These are phyloP conservation scores for Chesias legatella DNA, from an alignment of 2,888 invertebrate genomes.

Conservation along the genomic window DNA sequence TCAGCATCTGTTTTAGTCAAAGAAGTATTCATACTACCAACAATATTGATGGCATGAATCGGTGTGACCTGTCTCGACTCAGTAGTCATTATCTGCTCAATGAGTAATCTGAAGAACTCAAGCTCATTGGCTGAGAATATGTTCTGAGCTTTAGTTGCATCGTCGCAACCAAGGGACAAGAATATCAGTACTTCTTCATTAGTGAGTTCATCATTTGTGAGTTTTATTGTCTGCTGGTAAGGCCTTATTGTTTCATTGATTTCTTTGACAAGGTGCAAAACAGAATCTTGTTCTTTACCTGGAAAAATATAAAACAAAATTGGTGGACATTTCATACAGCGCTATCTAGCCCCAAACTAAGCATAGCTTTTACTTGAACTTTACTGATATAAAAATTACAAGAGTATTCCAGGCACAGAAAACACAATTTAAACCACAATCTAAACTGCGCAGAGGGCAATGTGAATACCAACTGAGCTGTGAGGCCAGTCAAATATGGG, in stretches of 20 bases:
- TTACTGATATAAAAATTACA: too few species aligned
- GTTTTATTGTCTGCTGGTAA: slow-evolving; percentile 59
- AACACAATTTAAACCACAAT: too few species aligned
- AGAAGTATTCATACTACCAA: slow-evolving; percentile 53
- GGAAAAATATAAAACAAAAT: slow-evolving; percentile 29
- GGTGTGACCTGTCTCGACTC: slow-evolving; percentile 60
- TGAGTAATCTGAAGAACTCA: slow-evolving; percentile 62
- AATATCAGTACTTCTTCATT: slow-evolving; percentile 61
- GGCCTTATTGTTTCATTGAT: slow-evolving; percentile 60
- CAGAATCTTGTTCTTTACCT: slow-evolving; percentile 38
- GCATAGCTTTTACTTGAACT: too few species aligned
- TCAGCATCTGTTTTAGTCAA: slow-evolving; percentile 64
- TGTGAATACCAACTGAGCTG: too few species aligned
- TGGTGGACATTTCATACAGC: too few species aligned
- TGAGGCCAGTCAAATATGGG: too few species aligned
- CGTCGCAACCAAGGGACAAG: slow-evolving; percentile 58
- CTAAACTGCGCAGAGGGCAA: too few species aligned
- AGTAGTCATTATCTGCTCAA: slow-evolving; percentile 65
- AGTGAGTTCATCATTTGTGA: slow-evolving; percentile 58
- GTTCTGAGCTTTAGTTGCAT: slow-evolving; percentile 62
- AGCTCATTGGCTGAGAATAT: slow-evolving; percentile 56
- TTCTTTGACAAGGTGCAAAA: slow-evolving; percentile 49
- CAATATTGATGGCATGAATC: slow-evolving; percentile 62
- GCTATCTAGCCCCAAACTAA: too few species aligned
- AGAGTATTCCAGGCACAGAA: too few species aligned